A percentile compares a stretch with the other conserved stretches of the same genome.
Evolutionary conservation across 2,113 vertebrate species (phyloP).

Genomic region (Megaceryle maxima): DNA sequence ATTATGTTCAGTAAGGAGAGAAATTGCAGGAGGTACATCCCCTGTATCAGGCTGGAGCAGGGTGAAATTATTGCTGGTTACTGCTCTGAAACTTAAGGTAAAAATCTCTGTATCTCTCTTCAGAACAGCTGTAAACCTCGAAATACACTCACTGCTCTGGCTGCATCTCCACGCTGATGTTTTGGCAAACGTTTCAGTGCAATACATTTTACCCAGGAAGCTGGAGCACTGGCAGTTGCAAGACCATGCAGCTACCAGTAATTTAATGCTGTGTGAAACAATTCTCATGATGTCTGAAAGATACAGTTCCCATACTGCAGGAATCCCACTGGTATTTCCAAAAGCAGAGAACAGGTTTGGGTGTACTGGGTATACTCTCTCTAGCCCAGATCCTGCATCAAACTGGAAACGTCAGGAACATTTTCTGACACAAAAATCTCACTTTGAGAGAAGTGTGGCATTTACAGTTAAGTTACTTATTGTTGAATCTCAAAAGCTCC

Average conservation of each 20-base stretch:
- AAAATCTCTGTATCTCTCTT: not conserved
- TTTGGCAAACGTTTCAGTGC: not conserved
- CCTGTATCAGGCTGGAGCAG: not conserved
- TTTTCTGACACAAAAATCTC: not conserved
- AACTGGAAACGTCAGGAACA: not conserved
- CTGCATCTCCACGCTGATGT: not conserved
- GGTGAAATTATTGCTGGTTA: not conserved
- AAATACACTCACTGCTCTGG: not conserved
- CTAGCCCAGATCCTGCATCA: not conserved
- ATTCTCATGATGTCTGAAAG: not conserved
- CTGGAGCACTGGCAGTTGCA: not conserved
- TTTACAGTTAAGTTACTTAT: slow-evolving; percentile 5
- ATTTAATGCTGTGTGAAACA: slow-evolving; percentile 1
- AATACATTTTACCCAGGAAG: not conserved
- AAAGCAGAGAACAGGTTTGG: not conserved
- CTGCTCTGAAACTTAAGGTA: not conserved
- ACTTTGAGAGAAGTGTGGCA: not conserved
- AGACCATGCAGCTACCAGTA: not conserved
- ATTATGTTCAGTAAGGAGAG: not conserved
- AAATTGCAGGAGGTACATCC: not conserved
- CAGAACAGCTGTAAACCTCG: not conserved
- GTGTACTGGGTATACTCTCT: not conserved
- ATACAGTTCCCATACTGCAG: not conserved
- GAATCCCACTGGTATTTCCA: not conserved
- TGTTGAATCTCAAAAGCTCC: slow-evolving; percentile 12